Conservation (phyloP, 2,113 vertebrate genomes). For the Corapipo altera region DNA sequence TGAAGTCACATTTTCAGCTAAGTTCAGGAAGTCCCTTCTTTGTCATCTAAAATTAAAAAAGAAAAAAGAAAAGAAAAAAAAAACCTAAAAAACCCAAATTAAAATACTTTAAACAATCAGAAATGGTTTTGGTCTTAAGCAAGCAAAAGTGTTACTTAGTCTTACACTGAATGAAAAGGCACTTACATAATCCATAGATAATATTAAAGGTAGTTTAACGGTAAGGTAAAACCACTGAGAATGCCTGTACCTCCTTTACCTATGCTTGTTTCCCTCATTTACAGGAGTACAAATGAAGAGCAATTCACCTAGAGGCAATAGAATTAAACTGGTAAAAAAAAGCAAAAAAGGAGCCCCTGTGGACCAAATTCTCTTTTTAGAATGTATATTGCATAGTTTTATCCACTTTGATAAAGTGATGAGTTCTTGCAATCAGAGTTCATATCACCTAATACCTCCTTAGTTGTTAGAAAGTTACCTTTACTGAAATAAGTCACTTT, state of each 20-base stretch:
- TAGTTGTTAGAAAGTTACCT: background rate
- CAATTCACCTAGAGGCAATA: background rate
- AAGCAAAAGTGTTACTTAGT: conserved; percentile 18
- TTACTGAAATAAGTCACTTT: background rate
- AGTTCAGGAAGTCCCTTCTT: conserved; percentile 47
- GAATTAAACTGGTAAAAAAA: background rate
- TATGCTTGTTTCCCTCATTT: conserved; percentile 10
- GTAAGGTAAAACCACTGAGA: conserved; percentile 24
- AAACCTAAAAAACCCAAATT: background rate
- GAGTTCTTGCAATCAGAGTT: background rate
- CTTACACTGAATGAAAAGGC: conserved; percentile 38
- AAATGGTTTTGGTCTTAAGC: conserved; percentile 39
- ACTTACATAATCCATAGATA: conserved; percentile 18
- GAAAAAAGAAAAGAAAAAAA: background rate
- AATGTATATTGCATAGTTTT: background rate
- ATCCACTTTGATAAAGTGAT: background rate
- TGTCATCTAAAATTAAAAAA: conserved; percentile 27
- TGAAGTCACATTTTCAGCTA: conserved; percentile 32
- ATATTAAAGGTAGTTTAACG: conserved; percentile 47
- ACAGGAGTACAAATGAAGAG: background rate
- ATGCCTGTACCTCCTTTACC: background rate
- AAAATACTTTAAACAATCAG: conserved; percentile 23
- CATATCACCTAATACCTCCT: background rate
- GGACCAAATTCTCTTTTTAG: background rate
- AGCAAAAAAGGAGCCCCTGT: background rate